Evolutionary conservation across 2,113 vertebrate species (phyloP).

Genomic region (Agapornis roseicollis): DNA sequence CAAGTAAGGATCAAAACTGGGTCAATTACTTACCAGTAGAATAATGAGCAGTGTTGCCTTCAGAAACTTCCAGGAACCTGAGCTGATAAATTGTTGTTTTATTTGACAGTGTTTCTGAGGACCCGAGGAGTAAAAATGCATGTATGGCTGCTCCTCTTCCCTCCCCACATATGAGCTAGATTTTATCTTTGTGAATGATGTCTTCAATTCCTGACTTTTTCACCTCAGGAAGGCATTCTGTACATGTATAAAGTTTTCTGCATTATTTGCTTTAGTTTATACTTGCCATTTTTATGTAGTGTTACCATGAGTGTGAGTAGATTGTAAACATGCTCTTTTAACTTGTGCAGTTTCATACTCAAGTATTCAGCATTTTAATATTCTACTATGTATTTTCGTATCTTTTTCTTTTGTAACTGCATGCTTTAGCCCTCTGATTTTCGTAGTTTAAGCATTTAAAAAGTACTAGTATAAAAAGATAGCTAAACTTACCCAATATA

Average conservation of each 20-base stretch:
- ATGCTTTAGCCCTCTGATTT: background rate
- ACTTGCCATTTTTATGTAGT: background rate
- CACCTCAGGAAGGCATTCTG: background rate
- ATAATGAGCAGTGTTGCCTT: background rate
- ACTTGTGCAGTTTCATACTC: background rate
- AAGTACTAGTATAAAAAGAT: background rate
- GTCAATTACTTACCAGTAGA: background rate
- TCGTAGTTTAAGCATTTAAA: background rate
- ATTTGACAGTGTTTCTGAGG: background rate
- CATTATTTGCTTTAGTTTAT: background rate
- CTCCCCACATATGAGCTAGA: background rate
- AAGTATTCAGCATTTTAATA: background rate
- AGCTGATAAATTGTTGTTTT: background rate
- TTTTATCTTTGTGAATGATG: background rate
- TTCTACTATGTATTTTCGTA: background rate
- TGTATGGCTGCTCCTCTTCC: background rate
- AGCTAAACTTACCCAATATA: background rate
- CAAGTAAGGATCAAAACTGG: background rate
- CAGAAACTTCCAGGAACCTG: background rate
- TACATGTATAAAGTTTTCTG: background rate
- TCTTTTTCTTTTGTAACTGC: background rate
- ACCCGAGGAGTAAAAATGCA: background rate
- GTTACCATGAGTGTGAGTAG: background rate
- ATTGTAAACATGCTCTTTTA: background rate
- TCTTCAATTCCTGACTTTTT: background rate